Percentiles rank a stretch among this genome's conserved stretches.
Conservation (phyloP, 2,888 invertebrate species). For the Ecdyonurus torrentis region DNA sequence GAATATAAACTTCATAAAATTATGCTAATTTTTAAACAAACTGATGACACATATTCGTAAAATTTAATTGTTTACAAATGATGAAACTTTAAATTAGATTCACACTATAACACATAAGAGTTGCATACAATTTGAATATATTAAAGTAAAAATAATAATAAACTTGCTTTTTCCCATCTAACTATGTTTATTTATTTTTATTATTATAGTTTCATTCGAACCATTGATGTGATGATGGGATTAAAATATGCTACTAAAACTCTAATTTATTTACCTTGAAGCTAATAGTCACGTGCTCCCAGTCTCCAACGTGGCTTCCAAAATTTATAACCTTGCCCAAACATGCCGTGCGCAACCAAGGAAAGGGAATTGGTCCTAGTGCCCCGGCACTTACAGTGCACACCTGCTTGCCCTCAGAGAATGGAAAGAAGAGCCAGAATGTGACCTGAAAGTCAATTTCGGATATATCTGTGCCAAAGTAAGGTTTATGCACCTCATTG, state of each 20-base stretch:
- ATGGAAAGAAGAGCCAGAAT: conserved; percentile 55
- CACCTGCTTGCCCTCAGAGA: conserved; percentile 40
- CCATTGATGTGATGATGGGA: too few species aligned
- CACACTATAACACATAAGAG: too few species aligned
- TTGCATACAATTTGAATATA: too few species aligned
- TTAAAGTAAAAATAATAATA: conserved; percentile 9
- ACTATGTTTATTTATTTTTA: conserved; percentile 5
- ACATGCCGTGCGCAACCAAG: conserved; percentile 38
- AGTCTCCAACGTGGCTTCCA: conserved; percentile 49
- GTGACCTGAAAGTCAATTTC: conserved; percentile 37
- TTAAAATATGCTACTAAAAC: too few species aligned
- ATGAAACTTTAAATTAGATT: too few species aligned
- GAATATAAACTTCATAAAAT: too few species aligned
- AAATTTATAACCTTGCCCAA: conserved; percentile 37
- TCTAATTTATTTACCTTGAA: conserved; percentile 27
- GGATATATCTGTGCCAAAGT: not conserved
- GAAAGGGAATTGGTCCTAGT: conserved; percentile 37
- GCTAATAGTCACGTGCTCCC: conserved; percentile 46
- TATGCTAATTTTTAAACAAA: too few species aligned
- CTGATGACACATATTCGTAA: not conserved
- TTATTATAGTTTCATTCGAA: too few species aligned
- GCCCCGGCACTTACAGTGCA: conserved; percentile 24
- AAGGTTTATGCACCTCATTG: not conserved
- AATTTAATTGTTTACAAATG: not conserved
- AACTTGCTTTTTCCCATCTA: not conserved